Evolutionary conservation across 2,888 invertebrate species (phyloP).

Genomic region (Coenonympha arcania): DNA sequence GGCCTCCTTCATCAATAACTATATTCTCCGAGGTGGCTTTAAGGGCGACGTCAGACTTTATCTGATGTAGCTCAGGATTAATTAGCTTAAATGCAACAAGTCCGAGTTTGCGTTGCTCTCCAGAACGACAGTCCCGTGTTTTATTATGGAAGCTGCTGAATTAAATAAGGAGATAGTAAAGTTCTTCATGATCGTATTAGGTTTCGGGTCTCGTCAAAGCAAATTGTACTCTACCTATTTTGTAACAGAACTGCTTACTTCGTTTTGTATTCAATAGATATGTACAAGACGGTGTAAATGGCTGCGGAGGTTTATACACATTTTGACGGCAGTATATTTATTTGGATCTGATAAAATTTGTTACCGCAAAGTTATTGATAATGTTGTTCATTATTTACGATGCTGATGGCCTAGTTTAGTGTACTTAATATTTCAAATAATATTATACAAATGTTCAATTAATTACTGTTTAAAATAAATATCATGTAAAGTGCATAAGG

Average conservation of each 20-base stretch:
- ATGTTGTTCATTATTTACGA: background rate
- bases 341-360: slow-evolving; percentile 7
- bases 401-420: background rate
- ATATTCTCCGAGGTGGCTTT: slow-evolving; percentile 42
- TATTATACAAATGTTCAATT: too few relatives aligned
- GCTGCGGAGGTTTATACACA: slow-evolving; percentile 16
- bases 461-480: too few relatives aligned
- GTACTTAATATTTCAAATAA: background rate
- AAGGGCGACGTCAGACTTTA: slow-evolving; percentile 48
- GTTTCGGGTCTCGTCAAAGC: slow-evolving; percentile 32
- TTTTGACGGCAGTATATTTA: slow-evolving; percentile 9
- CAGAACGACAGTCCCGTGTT: slow-evolving; percentile 61
- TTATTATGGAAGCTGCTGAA: slow-evolving; percentile 64
- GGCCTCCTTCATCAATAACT: slow-evolving; percentile 31
- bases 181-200: slow-evolving; percentile 40
- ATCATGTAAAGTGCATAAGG: too few relatives aligned
- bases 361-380: background rate
- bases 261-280: slow-evolving; percentile 17
- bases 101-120: slow-evolving; percentile 67
- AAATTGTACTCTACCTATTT: slow-evolving; percentile 30
- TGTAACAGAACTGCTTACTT: slow-evolving; percentile 22
- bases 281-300: slow-evolving; percentile 21
- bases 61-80: slow-evolving; percentile 65
- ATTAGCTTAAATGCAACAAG: slow-evolving; percentile 74
- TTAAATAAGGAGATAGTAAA: slow-evolving; percentile 53